Percentiles rank a stretch among this genome's conserved stretches.
Evolutionary conservation across 2,797 vertebrate species (phyloP).

Genomic region (Apogon talboti): DNA sequence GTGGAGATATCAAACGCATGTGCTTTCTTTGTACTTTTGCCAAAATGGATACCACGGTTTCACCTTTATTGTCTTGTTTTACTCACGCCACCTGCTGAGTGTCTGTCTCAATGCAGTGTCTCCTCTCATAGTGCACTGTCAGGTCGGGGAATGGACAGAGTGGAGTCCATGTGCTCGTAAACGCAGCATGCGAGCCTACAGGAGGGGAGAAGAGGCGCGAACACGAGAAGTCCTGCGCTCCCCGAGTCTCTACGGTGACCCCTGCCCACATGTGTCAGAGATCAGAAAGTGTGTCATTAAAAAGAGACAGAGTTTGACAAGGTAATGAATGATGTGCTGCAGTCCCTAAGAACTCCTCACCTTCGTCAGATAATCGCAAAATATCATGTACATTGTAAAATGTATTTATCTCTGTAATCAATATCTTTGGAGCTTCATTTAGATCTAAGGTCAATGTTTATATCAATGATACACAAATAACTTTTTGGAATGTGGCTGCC

Average conservation of each 20-base stretch:
- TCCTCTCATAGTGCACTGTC: conserved; percentile 56
- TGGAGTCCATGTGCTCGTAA: conserved; percentile 58
- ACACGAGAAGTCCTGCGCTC: conserved; percentile 35
- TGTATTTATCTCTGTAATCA: not conserved
- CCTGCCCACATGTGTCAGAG: conserved; percentile 52
- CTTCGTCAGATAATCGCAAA: no score
- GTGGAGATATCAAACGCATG: not conserved
- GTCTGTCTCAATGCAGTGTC: conserved; percentile 12
- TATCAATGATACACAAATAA: not conserved
- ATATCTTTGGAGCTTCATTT: conserved; percentile 11
- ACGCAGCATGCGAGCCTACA: conserved; percentile 9
- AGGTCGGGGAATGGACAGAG: conserved; percentile 60
- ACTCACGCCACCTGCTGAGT: not conserved
- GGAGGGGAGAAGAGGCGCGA: conserved; percentile 46
- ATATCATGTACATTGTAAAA: not conserved
- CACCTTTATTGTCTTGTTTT: conserved; percentile 16
- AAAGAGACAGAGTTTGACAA: conserved; percentile 43
- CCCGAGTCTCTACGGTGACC: conserved; percentile 24
- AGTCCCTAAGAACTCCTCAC: not conserved
- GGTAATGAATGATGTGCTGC: conserved; percentile 1
- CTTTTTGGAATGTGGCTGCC: not conserved
- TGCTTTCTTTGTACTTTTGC: not conserved
- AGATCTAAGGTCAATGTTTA: not conserved
- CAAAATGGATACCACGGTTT: not conserved
- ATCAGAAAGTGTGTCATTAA: conserved; percentile 59